phyloP scores from a whole-genome alignment of 2,888 invertebrate genomes.

The Tenthredo amoena region DNA sequence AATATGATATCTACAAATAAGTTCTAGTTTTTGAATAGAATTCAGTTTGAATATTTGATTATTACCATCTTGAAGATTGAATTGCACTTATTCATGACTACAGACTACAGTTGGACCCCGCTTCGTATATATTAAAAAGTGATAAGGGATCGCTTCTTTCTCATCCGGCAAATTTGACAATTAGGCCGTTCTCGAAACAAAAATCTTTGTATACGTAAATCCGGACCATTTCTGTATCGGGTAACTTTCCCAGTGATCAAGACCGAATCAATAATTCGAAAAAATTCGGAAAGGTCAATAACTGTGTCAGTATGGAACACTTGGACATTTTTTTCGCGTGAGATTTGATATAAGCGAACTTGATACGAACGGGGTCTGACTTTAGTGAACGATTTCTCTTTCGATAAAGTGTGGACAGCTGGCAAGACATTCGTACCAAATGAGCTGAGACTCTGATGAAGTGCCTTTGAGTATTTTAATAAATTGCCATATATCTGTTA shows the following conservation, averaged over 20 bases:
- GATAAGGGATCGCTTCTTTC: too few relatives aligned
- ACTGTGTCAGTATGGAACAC: neutral
- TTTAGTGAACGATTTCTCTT: constrained; percentile 17
- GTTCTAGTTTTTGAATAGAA: constrained; percentile 5
- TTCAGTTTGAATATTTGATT: neutral
- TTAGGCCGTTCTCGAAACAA: neutral
- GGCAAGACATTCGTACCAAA: constrained; percentile 33
- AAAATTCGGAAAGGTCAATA: too few relatives aligned
- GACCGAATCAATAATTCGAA: too few relatives aligned
- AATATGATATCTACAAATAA: neutral
- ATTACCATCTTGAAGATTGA: neutral
- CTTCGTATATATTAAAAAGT: neutral
- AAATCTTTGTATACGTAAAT: too few relatives aligned
- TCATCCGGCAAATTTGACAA: neutral
- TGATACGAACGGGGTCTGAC: neutral
- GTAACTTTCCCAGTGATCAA: too few relatives aligned
- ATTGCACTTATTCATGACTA: constrained; percentile 5
- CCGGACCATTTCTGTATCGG: too few relatives aligned
- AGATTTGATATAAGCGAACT: neutral
- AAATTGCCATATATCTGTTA: constrained; percentile 51
- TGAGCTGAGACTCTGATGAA: constrained; percentile 65
- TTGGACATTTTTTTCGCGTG: neutral
- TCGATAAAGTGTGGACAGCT: constrained; percentile 2
- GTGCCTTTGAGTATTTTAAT: constrained; percentile 73
- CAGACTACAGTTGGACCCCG: neutral